These are phyloP conservation scores for Bos javanicus DNA, from an alignment of 2,113 vertebrate genomes.

Conservation along the genomic window DNA sequence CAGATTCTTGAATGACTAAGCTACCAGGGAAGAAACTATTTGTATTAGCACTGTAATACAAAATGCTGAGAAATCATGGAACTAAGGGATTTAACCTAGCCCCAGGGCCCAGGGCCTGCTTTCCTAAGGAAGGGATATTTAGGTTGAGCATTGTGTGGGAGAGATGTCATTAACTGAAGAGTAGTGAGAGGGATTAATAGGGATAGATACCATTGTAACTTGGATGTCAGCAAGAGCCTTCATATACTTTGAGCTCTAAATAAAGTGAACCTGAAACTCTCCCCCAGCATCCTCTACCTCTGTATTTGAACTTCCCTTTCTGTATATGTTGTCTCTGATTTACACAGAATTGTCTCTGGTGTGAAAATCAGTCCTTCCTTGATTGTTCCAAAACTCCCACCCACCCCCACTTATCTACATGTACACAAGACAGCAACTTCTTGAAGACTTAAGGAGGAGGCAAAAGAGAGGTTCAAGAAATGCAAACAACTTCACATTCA, in stretches of 20 bases:
- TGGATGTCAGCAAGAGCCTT: neutral
- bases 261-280: neutral
- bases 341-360: neutral
- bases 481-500: neutral
- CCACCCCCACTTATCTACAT: neutral
- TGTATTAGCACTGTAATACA: neutral
- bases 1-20: neutral
- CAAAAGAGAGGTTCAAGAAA: neutral
- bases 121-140: neutral
- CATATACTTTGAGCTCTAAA: neutral
- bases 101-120: neutral
- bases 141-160: neutral
- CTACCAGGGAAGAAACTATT: neutral
- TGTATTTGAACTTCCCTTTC: neutral
- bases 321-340: neutral
- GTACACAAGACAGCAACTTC: neutral
- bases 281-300: neutral
- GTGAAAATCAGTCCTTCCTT: neutral
- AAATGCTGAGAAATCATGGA: neutral
- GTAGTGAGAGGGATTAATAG: no score
- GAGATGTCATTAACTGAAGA: neutral
- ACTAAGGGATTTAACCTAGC: neutral
- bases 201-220: neutral
- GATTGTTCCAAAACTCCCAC: neutral
- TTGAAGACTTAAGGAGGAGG: neutral